Conservation (phyloP, 1,140 invertebrate genomes). For the Lordiphosa stackelbergi region DNA sequence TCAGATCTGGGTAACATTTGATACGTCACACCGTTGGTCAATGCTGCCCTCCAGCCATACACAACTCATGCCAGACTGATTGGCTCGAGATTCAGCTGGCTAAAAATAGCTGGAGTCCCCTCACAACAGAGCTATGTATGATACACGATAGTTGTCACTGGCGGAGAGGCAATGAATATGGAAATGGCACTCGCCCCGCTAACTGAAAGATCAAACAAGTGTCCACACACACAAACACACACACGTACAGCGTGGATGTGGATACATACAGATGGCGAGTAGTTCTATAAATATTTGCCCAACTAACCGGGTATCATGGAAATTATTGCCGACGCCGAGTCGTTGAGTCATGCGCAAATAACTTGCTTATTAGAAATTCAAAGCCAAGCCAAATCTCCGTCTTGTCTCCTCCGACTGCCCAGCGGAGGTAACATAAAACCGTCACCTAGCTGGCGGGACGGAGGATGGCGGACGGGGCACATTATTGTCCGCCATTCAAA, state of each 20-base stretch:
- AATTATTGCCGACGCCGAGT: constrained; percentile 54
- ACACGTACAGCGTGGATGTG: neutral
- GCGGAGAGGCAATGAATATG: constrained; percentile 16
- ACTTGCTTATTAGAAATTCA: constrained; percentile 74
- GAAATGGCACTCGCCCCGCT: constrained; percentile 26
- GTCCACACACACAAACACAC: constrained; percentile 15
- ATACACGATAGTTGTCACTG: no score
- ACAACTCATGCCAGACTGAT: constrained; percentile 6
- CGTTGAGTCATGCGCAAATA: constrained; percentile 72
- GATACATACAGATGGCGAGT: constrained; percentile 4
- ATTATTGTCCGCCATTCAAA: constrained; percentile 46
- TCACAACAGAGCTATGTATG: no score
- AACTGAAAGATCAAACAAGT: constrained; percentile 56
- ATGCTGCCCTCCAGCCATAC: no score
- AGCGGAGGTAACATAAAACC: constrained; percentile 59
- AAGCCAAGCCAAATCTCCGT: constrained; percentile 22
- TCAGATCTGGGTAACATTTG: no score
- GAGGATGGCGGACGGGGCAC: neutral
- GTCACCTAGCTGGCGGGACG: constrained; percentile 9
- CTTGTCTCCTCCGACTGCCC: constrained; percentile 7
- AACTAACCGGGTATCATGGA: constrained; percentile 50
- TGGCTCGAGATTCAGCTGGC: constrained; percentile 11
- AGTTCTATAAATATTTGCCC: constrained; percentile 70
- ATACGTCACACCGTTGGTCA: no score
- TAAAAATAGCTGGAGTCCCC: constrained; percentile 11